A percentile compares a stretch with the other conserved stretches of the same genome.
These are phyloP conservation scores for Panagrolaimus sp. DNA, from an alignment of 1,140 invertebrate genomes.

Conservation along the genomic window DNA sequence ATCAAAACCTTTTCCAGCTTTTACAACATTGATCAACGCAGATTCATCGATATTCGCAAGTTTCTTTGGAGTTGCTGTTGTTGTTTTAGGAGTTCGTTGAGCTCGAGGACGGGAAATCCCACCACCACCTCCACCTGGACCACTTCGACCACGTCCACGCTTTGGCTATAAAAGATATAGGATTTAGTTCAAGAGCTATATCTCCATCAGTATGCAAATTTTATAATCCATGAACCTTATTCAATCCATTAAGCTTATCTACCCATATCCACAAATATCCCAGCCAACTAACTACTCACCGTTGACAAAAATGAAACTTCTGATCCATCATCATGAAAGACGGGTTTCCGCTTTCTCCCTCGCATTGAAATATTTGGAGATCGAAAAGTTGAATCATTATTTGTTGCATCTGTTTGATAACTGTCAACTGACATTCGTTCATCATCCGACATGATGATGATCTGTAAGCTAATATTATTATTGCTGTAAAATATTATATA, in stretches of 20 bases:
- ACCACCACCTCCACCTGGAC: too few relatives aligned
- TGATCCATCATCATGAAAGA: slow-evolving; percentile 15
- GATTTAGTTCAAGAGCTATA: too few relatives aligned
- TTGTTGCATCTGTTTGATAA: background rate
- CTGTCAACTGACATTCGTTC: background rate
- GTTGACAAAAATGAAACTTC: background rate
- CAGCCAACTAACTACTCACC: background rate
- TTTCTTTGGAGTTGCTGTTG: slow-evolving; percentile 4
- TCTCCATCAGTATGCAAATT: background rate
- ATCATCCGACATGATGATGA: slow-evolving; percentile 6
- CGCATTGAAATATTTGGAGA: background rate
- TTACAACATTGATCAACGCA: background rate
- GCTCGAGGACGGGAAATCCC: background rate
- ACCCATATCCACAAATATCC: background rate
- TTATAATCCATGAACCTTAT: too few relatives aligned
- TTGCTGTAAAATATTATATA: too few relatives aligned
- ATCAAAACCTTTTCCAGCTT: slow-evolving; percentile 19
- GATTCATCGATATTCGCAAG: slow-evolving; percentile 14
- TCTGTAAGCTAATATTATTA: too few relatives aligned
- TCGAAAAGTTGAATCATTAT: slow-evolving; percentile 9
- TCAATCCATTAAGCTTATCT: too few relatives aligned
- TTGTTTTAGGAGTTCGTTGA: slow-evolving; percentile 16
- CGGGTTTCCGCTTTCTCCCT: slow-evolving; percentile 20
- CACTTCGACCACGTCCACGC: slow-evolving; percentile 14
- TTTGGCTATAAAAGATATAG: slow-evolving; percentile 17